A percentile compares a stretch with the other conserved stretches of the same genome.
Conservation (phyloP, 2,113 vertebrate species). For the Hydropotes inermis region DNA sequence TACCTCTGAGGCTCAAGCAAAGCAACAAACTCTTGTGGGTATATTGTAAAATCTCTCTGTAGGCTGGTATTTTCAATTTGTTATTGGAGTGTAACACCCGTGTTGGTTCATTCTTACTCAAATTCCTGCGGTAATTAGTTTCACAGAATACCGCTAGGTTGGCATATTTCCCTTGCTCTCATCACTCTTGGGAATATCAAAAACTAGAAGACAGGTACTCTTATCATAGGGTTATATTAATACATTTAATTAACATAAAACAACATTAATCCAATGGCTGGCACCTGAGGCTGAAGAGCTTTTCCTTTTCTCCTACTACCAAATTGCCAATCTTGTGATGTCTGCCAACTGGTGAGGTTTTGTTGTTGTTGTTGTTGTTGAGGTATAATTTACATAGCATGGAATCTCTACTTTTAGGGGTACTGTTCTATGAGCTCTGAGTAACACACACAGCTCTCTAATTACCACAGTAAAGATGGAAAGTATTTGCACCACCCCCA, state of each 20-base stretch:
- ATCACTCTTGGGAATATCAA: slow-evolving; percentile 55
- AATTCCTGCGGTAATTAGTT: slow-evolving; percentile 62
- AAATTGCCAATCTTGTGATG: background rate
- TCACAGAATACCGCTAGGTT: slow-evolving; percentile 46
- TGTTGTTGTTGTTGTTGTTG: background rate
- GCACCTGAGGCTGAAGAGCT: slow-evolving; percentile 36
- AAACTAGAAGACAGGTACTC: slow-evolving; percentile 54
- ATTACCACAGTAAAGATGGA: background rate
- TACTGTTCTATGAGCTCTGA: background rate
- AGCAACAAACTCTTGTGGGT: background rate
- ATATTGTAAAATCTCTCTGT: background rate
- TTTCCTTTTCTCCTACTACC: background rate
- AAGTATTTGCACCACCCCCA: background rate
- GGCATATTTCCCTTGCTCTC: slow-evolving; percentile 51
- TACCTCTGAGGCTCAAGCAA: background rate
- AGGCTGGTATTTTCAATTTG: slow-evolving; percentile 51
- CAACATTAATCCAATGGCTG: slow-evolving; percentile 60
- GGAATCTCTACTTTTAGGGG: background rate
- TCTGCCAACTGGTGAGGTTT: background rate
- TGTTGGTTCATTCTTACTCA: slow-evolving; percentile 48
- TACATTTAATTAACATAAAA: slow-evolving; percentile 72
- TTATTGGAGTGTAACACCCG: slow-evolving; percentile 38
- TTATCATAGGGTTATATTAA: slow-evolving; percentile 67
- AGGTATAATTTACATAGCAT: background rate
- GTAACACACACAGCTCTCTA: background rate